These are phyloP conservation scores for Idaea aversata DNA, from an alignment of 2,888 invertebrate species.

Conservation along the genomic window DNA sequence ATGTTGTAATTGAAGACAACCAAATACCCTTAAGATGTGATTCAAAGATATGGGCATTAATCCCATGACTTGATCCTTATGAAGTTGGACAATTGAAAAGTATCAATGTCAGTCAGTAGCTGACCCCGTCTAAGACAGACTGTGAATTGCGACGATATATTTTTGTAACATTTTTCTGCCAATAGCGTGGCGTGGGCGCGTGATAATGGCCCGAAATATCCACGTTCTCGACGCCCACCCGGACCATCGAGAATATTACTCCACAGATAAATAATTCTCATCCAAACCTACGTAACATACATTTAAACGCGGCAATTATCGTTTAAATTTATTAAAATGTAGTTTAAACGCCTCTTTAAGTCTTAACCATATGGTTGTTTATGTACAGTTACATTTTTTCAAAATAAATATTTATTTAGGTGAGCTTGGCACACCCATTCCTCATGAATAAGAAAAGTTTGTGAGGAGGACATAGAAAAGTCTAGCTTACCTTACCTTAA, in stretches of 20 bases:
- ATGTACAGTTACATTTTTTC: neutral
- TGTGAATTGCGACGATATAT: conserved; percentile 63
- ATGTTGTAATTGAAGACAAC: neutral
- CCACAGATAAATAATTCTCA: conserved; percentile 57
- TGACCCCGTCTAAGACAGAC: conserved; percentile 49
- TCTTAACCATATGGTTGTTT: neutral
- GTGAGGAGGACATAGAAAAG: neutral
- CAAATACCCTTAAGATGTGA: neutral
- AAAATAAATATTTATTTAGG: neutral
- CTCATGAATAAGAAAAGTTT: neutral
- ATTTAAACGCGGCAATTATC: conserved; percentile 1
- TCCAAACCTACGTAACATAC: conserved; percentile 30
- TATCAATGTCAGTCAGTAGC: conserved; percentile 58
- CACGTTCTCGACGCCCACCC: conserved; percentile 66
- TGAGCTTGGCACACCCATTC: neutral
- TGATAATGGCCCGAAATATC: conserved; percentile 72
- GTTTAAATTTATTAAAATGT: conserved; percentile 2
- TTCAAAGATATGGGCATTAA: neutral
- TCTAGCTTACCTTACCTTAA: neutral
- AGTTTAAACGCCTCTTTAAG: neutral
- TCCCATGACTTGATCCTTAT: neutral
- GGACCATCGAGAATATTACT: conserved; percentile 60
- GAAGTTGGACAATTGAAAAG: conserved; percentile 27
- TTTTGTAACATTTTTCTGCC: conserved; percentile 71
- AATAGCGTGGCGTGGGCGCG: conserved; percentile 67